These are phyloP conservation scores for Lordiphosa mommai DNA, from an alignment of 1,140 invertebrate species.

Conservation along the genomic window DNA sequence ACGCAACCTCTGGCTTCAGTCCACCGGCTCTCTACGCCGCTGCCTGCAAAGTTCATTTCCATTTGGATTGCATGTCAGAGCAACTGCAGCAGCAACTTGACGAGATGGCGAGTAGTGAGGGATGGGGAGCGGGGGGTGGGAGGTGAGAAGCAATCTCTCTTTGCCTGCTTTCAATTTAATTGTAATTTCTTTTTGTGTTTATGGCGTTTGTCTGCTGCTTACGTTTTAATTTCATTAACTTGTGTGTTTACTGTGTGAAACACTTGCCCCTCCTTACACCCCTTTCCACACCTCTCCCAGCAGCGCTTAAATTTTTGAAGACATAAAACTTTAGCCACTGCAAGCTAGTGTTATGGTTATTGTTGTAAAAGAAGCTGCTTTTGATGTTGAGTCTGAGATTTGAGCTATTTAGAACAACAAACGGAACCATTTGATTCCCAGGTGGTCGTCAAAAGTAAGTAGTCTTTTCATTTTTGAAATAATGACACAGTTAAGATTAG, in stretches of 20 bases:
- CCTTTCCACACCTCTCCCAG: not conserved
- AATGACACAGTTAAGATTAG: no score
- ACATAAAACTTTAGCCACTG: conserved; percentile 60
- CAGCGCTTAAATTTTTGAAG: conserved; percentile 16
- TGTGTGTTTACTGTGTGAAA: conserved; percentile 71
- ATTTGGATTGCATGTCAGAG: conserved; percentile 66
- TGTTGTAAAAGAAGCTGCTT: conserved; percentile 33
- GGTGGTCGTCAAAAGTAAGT: conserved; percentile 28
- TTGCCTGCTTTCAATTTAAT: conserved; percentile 68
- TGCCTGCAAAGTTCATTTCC: conserved; percentile 59
- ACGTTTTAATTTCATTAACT: conserved; percentile 77
- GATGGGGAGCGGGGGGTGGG: not conserved
- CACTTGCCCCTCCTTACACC: conserved; percentile 41
- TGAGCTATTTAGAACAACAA: conserved; percentile 44
- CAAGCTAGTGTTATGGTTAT: conserved; percentile 17
- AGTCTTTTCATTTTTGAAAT: conserved; percentile 1
- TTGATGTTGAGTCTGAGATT: conserved; percentile 60
- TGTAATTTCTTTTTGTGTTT: conserved; percentile 76
- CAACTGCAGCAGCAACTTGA: conserved; percentile 6
- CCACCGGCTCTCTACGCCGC: conserved; percentile 8
- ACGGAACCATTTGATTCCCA: conserved; percentile 38
- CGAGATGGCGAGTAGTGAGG: not conserved
- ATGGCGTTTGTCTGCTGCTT: conserved; percentile 70
- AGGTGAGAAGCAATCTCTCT: conserved; percentile 25
- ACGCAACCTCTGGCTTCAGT: conserved; percentile 42